Evolutionary conservation across 2,113 vertebrate species (phyloP).

Genomic region (Nerophis ophidion): DNA sequence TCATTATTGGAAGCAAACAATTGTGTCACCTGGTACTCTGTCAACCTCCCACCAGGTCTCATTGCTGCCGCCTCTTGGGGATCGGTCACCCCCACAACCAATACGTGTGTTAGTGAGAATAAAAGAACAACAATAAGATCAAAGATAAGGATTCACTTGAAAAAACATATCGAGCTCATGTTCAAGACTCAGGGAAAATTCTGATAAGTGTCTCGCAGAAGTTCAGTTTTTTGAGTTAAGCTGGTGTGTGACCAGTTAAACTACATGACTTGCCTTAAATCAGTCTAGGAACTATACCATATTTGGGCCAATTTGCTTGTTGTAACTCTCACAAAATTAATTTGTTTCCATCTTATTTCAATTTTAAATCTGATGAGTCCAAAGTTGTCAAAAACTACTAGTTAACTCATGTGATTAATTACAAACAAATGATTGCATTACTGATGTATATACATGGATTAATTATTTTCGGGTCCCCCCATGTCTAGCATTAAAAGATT

Average conservation of each 20-base stretch:
- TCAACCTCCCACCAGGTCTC: slow-evolving; percentile 33
- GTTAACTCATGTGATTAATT: no score
- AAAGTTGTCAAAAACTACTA: no score
- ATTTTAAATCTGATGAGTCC: no score
- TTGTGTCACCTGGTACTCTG: slow-evolving; percentile 42
- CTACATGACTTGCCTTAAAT: no score
- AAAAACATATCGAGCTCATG: slow-evolving; percentile 1
- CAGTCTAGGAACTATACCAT: no score
- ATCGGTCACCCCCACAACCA: slow-evolving; percentile 30
- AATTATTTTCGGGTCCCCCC: no score
- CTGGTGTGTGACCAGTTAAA: background rate
- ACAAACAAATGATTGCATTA: no score
- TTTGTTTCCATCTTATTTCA: no score
- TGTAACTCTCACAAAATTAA: no score
- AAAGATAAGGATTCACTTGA: slow-evolving; percentile 5
- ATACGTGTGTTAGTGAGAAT: slow-evolving; percentile 28
- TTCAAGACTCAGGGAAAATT: slow-evolving; percentile 17
- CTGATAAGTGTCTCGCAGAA: slow-evolving; percentile 1
- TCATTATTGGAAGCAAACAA: slow-evolving; percentile 62
- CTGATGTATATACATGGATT: no score
- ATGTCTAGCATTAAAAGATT: no score
- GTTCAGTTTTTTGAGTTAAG: background rate
- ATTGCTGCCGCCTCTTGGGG: slow-evolving; percentile 30
- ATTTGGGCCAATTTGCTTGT: no score
- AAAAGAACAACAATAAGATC: slow-evolving; percentile 7